Conservation (phyloP, 2,888 invertebrate species). For the Onchidella celtica region DNA sequence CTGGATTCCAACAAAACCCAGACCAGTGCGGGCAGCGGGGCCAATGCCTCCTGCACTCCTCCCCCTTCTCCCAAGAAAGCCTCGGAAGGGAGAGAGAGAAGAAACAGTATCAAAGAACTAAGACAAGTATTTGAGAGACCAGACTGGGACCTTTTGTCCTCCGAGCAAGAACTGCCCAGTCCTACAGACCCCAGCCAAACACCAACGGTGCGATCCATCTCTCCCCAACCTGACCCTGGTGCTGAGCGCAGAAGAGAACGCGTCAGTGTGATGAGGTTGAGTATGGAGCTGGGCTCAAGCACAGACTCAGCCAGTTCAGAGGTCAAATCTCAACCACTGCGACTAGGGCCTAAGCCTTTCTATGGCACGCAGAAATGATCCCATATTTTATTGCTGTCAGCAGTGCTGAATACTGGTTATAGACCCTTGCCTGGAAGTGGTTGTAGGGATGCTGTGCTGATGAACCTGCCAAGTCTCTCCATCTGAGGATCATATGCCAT, state of each 20-base stretch:
- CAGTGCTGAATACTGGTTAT: no score
- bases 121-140: slow-evolving; percentile 69
- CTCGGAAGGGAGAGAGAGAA: slow-evolving; percentile 64
- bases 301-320: slow-evolving; percentile 41
- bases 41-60: slow-evolving; percentile 9
- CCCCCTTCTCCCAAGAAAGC: slow-evolving; percentile 21
- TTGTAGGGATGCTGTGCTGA: no score
- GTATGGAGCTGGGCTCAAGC: slow-evolving; percentile 64
- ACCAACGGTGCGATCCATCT: slow-evolving; percentile 10
- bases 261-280: slow-evolving; percentile 49
- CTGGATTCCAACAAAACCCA: neutral
- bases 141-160: slow-evolving; percentile 47
- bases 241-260: slow-evolving; percentile 9
- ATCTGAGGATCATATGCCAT: no score
- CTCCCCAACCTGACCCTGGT: neutral
- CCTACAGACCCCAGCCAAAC: slow-evolving; percentile 28
- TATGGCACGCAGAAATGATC: slow-evolving; percentile 62
- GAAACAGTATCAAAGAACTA: slow-evolving; percentile 75
- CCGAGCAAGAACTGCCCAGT: slow-evolving; percentile 35
- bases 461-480: no score
- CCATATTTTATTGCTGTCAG: no score
- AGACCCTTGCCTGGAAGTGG: no score
- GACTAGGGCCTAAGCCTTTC: slow-evolving; percentile 75
- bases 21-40: neutral
- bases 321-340: slow-evolving; percentile 61